A percentile compares a stretch with the other conserved stretches of the same genome.
Conservation (phyloP, 2,113 vertebrate species). For the Paralichthys olivaceus region DNA sequence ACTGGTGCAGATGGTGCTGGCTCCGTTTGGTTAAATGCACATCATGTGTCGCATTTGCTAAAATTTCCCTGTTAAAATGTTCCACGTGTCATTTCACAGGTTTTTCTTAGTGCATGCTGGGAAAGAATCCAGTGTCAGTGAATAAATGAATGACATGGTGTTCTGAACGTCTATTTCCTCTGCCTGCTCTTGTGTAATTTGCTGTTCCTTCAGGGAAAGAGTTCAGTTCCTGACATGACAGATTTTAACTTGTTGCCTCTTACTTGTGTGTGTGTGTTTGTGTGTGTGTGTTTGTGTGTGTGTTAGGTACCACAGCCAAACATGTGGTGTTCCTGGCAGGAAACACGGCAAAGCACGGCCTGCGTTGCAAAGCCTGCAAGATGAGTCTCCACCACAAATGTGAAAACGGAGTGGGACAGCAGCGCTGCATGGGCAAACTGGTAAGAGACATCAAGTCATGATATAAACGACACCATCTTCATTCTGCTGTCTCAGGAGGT, state of each 20-base stretch:
- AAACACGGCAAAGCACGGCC: conserved; percentile 91
- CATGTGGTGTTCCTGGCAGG: conserved; percentile 87
- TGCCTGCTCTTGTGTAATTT: conserved; percentile 14
- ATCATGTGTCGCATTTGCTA: conserved; percentile 16
- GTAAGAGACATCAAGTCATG: conserved; percentile 77
- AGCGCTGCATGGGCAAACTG: conserved; percentile 98
- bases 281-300: conserved; percentile 22
- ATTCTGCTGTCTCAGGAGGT: conserved; percentile 11
- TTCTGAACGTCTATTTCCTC: conserved; percentile 22
- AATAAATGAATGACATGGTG: conserved; percentile 6
- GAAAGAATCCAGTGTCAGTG: conserved; percentile 35
- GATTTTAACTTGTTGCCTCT: conserved; percentile 29
- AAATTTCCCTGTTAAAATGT: conserved; percentile 35
- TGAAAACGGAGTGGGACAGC: conserved; percentile 87
- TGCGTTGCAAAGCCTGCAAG: conserved; percentile 98
- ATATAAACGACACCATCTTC: background rate
- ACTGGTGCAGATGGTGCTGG: conserved; percentile 1
- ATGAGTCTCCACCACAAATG: conserved; percentile 99
- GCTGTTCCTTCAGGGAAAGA: background rate
- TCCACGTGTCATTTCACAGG: conserved; percentile 37
- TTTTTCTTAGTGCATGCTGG: conserved; percentile 23
- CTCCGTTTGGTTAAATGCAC: conserved; percentile 17
- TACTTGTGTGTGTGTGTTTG: conserved; percentile 7
- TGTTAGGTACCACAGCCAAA: conserved; percentile 86
- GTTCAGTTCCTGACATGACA: background rate